Conservation (phyloP, 2,797 vertebrate genomes). For the Adrianichthys oophorus region DNA sequence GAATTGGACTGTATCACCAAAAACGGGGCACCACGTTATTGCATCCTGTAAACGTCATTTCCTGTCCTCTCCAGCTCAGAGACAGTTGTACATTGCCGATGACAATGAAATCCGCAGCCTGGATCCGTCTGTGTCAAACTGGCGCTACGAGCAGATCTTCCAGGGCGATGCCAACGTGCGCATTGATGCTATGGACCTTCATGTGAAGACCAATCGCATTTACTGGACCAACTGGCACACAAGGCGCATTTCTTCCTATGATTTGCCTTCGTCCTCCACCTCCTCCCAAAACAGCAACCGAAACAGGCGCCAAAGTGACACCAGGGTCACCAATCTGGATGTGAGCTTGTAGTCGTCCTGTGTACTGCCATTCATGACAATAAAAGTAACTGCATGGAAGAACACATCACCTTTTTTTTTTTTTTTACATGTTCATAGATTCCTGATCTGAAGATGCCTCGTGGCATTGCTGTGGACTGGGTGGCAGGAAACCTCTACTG, state of each 20-base stretch:
- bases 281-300: constrained; percentile 81
- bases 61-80: constrained; percentile 70
- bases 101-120: constrained; percentile 97
- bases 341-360: constrained; percentile 39
- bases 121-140: constrained; percentile 88
- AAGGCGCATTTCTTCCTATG: constrained; percentile 88
- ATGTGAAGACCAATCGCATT: constrained; percentile 90
- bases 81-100: constrained; percentile 90
- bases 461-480: constrained; percentile 96
- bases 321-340: constrained; percentile 86
- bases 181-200: constrained; percentile 95
- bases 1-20: no score
- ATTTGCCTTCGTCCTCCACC: constrained; percentile 76
- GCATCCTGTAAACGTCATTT: background rate
- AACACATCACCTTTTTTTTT: background rate
- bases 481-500: constrained; percentile 96
- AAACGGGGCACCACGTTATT: background rate
- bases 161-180: constrained; percentile 91
- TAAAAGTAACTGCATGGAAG: no score
- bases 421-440: constrained; percentile 74
- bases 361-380: background rate
- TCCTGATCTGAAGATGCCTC: constrained; percentile 92
- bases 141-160: constrained; percentile 91
- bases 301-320: constrained; percentile 85
- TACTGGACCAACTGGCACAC: constrained; percentile 99